Evolutionary conservation across 2,888 invertebrate genomes (phyloP).

Genomic region (Rhopalosiphum nymphaeae): DNA sequence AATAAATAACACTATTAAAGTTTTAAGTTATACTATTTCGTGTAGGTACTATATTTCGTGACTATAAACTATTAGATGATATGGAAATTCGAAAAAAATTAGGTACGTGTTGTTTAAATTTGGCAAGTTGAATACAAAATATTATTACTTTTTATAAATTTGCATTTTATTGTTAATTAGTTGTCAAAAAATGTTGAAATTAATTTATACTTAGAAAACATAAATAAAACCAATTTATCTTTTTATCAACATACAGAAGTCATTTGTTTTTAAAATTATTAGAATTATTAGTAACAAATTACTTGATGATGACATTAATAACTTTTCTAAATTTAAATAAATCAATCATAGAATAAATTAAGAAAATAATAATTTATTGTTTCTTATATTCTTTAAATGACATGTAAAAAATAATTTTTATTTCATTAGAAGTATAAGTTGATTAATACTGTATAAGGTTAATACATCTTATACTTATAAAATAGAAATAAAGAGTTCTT

Average conservation of each 20-base stretch:
- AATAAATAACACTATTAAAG: not conserved
- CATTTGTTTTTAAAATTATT: not conserved
- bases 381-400: no score
- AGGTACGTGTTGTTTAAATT: not conserved
- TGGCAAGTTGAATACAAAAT: not conserved
- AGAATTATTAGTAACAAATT: not conserved
- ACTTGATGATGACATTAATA: no score
- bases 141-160: not conserved
- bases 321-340: no score
- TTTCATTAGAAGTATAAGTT: no score
- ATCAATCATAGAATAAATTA: no score
- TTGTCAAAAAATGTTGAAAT: not conserved
- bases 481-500: no score
- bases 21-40: not conserved
- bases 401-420: no score
- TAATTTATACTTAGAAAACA: not conserved
- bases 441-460: no score
- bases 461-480: no score
- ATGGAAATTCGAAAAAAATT: slow-evolving; percentile 1
- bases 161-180: not conserved
- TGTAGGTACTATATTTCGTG: not conserved
- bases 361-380: no score
- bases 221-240: not conserved
- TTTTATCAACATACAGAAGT: not conserved
- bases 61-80: not conserved